These are phyloP conservation scores for Ianthella basta DNA, from an alignment of 37 sponge, comb jelly and placozoan genomes.

Conservation along the genomic window DNA sequence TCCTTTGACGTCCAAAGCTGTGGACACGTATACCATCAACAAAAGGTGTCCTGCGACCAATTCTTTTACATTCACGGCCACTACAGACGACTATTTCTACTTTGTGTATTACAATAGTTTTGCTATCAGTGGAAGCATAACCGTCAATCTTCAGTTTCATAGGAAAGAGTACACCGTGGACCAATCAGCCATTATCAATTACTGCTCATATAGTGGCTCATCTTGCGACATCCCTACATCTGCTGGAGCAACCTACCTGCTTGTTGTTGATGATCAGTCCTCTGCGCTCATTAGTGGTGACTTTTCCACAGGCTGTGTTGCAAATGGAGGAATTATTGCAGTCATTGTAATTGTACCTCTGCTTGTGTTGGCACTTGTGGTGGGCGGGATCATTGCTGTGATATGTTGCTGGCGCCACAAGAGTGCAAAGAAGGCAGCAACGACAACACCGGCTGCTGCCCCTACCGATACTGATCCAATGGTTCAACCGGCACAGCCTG, in stretches of 20 bases:
- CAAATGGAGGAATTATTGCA: slow-evolving; percentile 29
- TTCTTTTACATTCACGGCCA: background rate
- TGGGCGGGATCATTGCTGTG: background rate
- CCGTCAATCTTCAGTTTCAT: background rate
- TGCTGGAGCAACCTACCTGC: background rate
- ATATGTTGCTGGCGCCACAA: background rate
- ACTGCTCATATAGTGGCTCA: background rate
- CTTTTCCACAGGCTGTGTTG: background rate
- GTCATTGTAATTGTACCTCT: slow-evolving; percentile 1
- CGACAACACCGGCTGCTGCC: background rate
- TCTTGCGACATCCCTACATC: background rate
- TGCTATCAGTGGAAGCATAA: background rate
- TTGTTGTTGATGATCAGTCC: background rate
- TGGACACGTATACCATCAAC: background rate
- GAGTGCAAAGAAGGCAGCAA: background rate
- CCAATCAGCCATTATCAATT: background rate
- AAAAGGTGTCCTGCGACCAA: background rate
- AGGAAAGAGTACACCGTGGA: background rate
- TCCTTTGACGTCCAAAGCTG: background rate
- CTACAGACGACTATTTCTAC: slow-evolving; percentile 5
- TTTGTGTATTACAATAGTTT: slow-evolving; percentile 5
- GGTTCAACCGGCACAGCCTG: too few relatives aligned
- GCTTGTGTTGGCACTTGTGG: background rate
- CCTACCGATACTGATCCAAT: background rate
- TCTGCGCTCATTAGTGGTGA: background rate